These are phyloP conservation scores for Arion vulgaris DNA, from an alignment of 1,140 invertebrate genomes.

Conservation along the genomic window DNA sequence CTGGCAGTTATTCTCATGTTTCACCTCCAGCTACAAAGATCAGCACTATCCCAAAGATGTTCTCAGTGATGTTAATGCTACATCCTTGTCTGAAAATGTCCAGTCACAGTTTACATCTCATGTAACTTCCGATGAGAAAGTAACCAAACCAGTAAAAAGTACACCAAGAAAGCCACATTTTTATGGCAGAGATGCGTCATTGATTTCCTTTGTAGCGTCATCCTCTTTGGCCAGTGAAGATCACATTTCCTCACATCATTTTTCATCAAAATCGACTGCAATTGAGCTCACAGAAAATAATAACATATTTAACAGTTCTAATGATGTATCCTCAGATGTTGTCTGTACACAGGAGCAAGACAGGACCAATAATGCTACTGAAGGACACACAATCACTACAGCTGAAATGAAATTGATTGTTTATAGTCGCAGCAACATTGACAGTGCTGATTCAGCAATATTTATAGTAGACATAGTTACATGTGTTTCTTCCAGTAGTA, in stretches of 20 bases:
- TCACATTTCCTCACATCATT: background rate
- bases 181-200: slow-evolving; percentile 37
- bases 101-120: slow-evolving; percentile 5
- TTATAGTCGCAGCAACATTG: background rate
- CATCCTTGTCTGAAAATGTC: background rate
- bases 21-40: slow-evolving; percentile 28
- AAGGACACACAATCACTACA: background rate
- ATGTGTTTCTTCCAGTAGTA: background rate
- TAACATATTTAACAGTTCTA: background rate
- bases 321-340: background rate
- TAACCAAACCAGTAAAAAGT: slow-evolving; percentile 13
- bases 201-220: slow-evolving; percentile 17
- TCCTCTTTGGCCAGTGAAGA: background rate
- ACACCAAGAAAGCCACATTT: slow-evolving; percentile 37
- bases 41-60: background rate
- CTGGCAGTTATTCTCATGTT: slow-evolving; percentile 35
- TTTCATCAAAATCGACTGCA: background rate
- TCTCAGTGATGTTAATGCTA: background rate
- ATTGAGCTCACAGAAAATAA: background rate
- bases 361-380: background rate
- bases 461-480: background rate
- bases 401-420: background rate
- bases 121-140: background rate
- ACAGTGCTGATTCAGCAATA: background rate
- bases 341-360: background rate